Percentiles rank a stretch among this genome's conserved stretches.
phyloP scores from a whole-genome alignment of 2,888 invertebrate genomes.

The Lydus trimaculatus region DNA sequence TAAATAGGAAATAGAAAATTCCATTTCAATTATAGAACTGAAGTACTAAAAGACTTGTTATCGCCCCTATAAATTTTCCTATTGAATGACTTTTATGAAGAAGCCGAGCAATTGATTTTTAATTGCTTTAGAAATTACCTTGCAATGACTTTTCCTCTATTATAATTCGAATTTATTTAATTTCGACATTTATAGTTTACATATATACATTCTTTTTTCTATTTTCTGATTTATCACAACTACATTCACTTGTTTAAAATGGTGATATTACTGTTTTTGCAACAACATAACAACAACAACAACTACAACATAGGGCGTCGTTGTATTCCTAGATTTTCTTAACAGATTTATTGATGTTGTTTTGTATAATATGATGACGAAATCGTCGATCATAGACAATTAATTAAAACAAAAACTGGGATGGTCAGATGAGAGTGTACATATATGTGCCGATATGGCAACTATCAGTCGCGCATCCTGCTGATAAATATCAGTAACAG shows the following conservation, averaged over 20 bases:
- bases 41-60: neutral
- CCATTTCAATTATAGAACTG: neutral
- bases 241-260: neutral
- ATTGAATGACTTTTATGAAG: neutral
- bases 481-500: neutral
- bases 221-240: neutral
- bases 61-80: neutral
- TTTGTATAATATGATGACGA: neutral
- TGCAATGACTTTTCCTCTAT: neutral
- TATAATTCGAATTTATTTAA: neutral
- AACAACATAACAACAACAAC: no score
- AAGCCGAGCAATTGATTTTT: constrained; percentile 8
- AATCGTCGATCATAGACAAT: neutral
- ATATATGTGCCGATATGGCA: neutral
- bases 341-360: neutral
- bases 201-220: neutral
- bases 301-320: neutral
- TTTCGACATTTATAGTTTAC: neutral
- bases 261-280: neutral
- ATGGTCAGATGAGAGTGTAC: neutral
- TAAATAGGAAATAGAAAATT: neutral
- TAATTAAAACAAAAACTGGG: neutral
- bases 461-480: neutral
- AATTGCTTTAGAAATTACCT: constrained; percentile 7
- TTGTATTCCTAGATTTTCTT: neutral